Conservation (phyloP, 2,113 vertebrate genomes). For the Eudorcas thomsonii region DNA sequence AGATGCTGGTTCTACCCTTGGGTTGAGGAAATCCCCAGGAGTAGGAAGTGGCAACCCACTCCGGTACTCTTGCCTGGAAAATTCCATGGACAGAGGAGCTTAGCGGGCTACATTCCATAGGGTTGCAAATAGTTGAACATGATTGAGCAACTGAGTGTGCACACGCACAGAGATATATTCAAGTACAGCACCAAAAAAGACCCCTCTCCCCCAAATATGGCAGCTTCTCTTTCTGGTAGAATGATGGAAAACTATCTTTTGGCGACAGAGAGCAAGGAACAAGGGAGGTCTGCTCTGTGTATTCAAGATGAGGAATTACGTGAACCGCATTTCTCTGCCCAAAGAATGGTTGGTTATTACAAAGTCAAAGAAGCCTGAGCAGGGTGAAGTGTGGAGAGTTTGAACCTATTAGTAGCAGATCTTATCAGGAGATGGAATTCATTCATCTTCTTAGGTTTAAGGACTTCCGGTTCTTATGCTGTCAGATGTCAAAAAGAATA, state of each 20-base stretch:
- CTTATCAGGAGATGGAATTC: background rate
- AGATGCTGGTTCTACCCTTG: background rate
- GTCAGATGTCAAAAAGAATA: background rate
- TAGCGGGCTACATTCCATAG: background rate
- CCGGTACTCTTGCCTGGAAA: background rate
- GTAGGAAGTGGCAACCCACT: background rate
- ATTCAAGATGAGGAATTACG: background rate
- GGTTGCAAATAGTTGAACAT: background rate
- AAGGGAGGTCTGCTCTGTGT: background rate
- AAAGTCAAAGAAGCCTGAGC: background rate
- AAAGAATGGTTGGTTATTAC: background rate
- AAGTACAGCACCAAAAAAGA: background rate
- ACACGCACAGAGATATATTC: background rate
- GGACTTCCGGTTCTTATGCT: background rate
- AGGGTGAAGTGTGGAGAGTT: background rate
- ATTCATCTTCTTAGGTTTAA: background rate
- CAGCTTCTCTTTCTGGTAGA: background rate
- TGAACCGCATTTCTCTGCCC: background rate
- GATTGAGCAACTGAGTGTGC: background rate
- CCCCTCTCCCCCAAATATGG: background rate
- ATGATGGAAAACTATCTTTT: background rate
- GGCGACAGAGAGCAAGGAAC: too few relatives aligned
- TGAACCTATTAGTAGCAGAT: background rate
- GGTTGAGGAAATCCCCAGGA: background rate
- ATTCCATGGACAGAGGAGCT: background rate